Evolutionary conservation across 2,113 vertebrate genomes (phyloP).

Genomic region (Ibidorhyncha struthersii): DNA sequence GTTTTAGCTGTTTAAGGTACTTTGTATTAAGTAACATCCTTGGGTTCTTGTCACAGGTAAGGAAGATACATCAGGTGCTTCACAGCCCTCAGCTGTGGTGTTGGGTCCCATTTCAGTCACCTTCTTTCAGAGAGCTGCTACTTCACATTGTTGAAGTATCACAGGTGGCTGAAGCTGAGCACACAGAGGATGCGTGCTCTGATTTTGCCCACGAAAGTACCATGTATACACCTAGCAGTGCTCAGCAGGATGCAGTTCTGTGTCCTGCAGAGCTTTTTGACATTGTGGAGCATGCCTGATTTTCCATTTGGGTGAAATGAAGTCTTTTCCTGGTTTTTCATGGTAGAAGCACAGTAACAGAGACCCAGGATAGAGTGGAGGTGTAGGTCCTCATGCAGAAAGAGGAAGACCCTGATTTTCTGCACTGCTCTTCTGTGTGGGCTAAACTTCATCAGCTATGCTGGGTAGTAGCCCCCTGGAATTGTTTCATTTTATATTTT

Average conservation of each 20-base stretch:
- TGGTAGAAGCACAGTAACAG: not conserved
- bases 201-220: not conserved
- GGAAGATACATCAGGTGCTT: not conserved
- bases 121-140: not conserved
- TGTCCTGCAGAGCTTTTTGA: not conserved
- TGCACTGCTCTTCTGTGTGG: not conserved
- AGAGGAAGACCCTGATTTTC: not conserved
- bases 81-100: not conserved
- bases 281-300: not conserved
- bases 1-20: not conserved
- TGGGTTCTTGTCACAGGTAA: not conserved
- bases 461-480: not conserved
- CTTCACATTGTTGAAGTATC: not conserved
- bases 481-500: not conserved
- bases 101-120: not conserved
- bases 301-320: not conserved
- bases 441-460: not conserved
- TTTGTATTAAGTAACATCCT: not conserved
- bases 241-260: not conserved
- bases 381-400: not conserved
- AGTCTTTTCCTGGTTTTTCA: not conserved
- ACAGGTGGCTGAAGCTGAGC: not conserved
- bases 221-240: not conserved
- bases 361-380: not conserved
- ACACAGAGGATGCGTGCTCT: not conserved